These are phyloP conservation scores for Siniperca undulata DNA, from an alignment of 2,797 vertebrate species.

Conservation along the genomic window DNA sequence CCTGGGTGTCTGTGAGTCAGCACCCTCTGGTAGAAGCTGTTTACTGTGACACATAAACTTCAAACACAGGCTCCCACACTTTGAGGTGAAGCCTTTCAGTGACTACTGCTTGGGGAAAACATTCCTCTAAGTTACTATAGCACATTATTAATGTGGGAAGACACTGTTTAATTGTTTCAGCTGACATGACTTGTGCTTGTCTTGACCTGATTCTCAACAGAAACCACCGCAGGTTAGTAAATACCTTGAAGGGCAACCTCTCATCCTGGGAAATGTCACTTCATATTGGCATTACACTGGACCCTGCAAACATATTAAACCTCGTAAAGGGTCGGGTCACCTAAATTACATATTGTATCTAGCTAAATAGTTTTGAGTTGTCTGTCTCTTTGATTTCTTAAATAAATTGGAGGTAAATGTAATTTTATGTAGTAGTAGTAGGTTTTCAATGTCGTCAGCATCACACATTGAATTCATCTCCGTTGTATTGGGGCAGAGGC, in stretches of 20 bases:
- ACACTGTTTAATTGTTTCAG: constrained; percentile 29
- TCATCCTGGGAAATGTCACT: constrained; percentile 51
- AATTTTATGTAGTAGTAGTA: not conserved
- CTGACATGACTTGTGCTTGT: constrained; percentile 55
- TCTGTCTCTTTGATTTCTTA: not conserved
- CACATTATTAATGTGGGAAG: constrained; percentile 61
- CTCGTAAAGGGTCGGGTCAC: not conserved
- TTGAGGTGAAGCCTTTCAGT: constrained; percentile 13
- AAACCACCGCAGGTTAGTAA: constrained; percentile 55
- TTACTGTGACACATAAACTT: constrained; percentile 56
- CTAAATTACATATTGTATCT: not conserved
- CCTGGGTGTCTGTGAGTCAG: constrained; percentile 55
- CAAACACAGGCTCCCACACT: constrained; percentile 57
- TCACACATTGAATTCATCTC: not conserved
- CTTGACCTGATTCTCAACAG: constrained; percentile 63
- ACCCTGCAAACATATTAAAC: constrained; percentile 9
- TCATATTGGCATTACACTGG: not conserved
- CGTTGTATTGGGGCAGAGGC: not conserved
- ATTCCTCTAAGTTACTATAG: constrained; percentile 52
- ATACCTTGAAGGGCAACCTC: constrained; percentile 39
- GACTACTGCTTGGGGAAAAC: constrained; percentile 45
- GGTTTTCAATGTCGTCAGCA: not conserved
- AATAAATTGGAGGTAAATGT: not conserved
- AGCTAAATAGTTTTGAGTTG: too few species aligned
- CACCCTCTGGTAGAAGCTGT: constrained; percentile 26